Base-by-base conservation (phyloP, 2,113 vertebrate species). In the Callopanchax toddi region DNA sequence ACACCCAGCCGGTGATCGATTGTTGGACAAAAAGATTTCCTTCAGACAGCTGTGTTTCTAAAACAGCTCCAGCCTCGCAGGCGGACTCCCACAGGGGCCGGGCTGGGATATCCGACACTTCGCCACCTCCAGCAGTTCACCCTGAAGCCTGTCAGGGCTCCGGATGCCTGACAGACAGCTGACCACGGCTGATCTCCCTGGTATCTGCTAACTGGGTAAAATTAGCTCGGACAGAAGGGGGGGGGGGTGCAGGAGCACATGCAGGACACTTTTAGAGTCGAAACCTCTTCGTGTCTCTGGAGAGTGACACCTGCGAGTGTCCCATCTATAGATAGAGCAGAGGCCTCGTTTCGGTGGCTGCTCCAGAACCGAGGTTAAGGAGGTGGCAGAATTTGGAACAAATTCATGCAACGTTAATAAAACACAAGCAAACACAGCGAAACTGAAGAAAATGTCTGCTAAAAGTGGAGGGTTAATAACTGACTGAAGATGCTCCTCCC, bases 181-280 rank as follows among this genome's bases (percentile, higher is more conserved):
- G 82, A 84, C 61, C 78, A 36, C 65, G 15, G 16, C 70, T 86
- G 84, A 85, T 84, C 74, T 68, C 56, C 52, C 70, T 59, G 70
- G 82, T 84, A 87, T 88, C 81, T 81, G 76, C 82, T 78, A 80
- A 71, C 62, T 25, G 69, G 74, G 67, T 85, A 77, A 86, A 87
- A 87, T 71, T 74, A 82, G 76, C 62, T 49, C 5, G 18, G 39
- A 56, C 52, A 60, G 50, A 13, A 32, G 60, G 36, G n/a, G 26
- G 5, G 23, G 32, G 13, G 21, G 18, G 29, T 26, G 20, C 20
- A 40, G 83, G 39, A 74, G 39, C 79, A 83, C 20, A 68, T 82
- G 81, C 64, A 20, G 0, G 64, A 76, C 77, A 71, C 74, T 82
- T 85, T 87, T 85, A 82, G 84, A 84, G 72, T 23, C 71, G 63